Conservation (phyloP, 1,140 invertebrate genomes). For the Cydia amplana region DNA sequence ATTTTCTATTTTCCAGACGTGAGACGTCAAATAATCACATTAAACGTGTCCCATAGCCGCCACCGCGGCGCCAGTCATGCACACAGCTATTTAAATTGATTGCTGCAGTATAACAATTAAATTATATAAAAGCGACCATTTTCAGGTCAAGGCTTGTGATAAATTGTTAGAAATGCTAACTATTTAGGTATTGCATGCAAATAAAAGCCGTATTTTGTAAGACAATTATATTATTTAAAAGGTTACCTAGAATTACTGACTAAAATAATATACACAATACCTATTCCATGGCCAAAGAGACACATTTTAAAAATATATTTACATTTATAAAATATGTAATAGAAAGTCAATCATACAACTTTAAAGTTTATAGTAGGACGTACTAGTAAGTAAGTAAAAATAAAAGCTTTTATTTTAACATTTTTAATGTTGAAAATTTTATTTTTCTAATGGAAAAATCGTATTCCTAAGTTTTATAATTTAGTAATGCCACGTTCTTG, state of each 20-base stretch:
- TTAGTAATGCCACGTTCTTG: no score
- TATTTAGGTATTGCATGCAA: slow-evolving; percentile 23
- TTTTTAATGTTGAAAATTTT: no score
- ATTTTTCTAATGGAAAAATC: no score
- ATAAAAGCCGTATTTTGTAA: slow-evolving; percentile 11
- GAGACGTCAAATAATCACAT: no score
- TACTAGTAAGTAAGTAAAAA: no score
- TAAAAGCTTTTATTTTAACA: no score
- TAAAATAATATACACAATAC: slow-evolving; percentile 17
- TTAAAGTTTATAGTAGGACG: neutral
- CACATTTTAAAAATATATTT: slow-evolving; percentile 20
- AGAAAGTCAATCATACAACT: neutral
- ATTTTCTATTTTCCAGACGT: no score
- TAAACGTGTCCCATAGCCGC: no score
- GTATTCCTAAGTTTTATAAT: no score
- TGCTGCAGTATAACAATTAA: neutral
- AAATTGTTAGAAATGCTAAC: neutral
- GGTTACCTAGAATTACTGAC: slow-evolving; percentile 16
- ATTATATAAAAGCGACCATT: no score
- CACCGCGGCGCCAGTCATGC: neutral
- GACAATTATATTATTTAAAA: slow-evolving; percentile 13
- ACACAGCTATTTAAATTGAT: neutral
- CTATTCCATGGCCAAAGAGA: neutral
- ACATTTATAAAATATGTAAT: neutral
- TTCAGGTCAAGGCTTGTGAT: neutral